Conservation (phyloP, 2,888 invertebrate genomes). For the Spisula solida region DNA sequence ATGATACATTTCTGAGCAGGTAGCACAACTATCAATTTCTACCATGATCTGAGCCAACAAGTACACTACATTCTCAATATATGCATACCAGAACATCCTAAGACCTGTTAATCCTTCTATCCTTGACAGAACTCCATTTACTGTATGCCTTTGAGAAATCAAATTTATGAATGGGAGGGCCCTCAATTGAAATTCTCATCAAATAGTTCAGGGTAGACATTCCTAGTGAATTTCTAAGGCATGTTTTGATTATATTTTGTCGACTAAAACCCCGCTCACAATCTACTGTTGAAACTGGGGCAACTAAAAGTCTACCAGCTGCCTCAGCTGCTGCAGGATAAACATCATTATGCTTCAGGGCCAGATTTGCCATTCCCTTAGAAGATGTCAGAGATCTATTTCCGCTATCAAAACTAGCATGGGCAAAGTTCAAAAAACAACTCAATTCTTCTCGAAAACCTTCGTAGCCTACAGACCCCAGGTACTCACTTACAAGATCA, state of each 20-base stretch:
- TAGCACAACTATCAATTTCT: too few relatives aligned
- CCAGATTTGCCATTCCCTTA: slow-evolving; percentile 32
- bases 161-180: slow-evolving; percentile 1
- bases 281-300: slow-evolving; percentile 49
- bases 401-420: neutral
- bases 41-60: too few relatives aligned
- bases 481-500: neutral
- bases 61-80: too few relatives aligned
- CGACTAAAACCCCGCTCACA: slow-evolving; percentile 53
- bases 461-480: slow-evolving; percentile 32
- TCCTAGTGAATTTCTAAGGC: neutral
- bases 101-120: neutral
- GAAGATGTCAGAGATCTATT: slow-evolving; percentile 9
- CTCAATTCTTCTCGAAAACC: slow-evolving; percentile 23
- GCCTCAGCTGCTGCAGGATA: neutral
- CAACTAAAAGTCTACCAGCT: slow-evolving; percentile 47
- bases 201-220: slow-evolving; percentile 20
- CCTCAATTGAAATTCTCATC: slow-evolving; percentile 35
- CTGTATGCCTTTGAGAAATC: slow-evolving; percentile 14
- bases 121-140: slow-evolving; percentile 9
- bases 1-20: too few relatives aligned
- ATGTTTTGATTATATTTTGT: slow-evolving; percentile 19
- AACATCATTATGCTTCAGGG: slow-evolving; percentile 30
- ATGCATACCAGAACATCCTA: too few relatives aligned
- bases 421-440: slow-evolving; percentile 28